Evolutionary conservation across 2,113 vertebrate genomes (phyloP), one percentile per base, ranked within the genome.

Genomic region (Amblyopsis rosae): DNA sequence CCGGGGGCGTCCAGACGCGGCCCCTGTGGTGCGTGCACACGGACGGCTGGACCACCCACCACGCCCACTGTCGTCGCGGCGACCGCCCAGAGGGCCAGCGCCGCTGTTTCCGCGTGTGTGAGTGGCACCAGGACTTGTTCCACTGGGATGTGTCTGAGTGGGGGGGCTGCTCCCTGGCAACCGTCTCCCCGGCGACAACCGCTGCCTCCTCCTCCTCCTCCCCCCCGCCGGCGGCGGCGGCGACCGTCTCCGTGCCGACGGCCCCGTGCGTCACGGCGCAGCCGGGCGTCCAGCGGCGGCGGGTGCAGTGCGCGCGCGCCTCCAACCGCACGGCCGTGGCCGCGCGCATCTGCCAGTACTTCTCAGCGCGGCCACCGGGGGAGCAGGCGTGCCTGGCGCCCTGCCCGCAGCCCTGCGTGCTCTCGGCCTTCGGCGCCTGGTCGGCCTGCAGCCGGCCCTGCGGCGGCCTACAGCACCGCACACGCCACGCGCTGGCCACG

Each of bases 381-480:
- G 96, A 99, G 78, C 97, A 98, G 88, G 95, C 96, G 3, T 99
- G 98, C 81, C 93, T 99, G 69, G 92, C 96, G 55, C 97, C 98
- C 1, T 99, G 98, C 66, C 98, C 98, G 0, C 93, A 94, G 73
- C 95, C 96, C 83, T 99, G 98, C 15, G 90, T 99, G 0, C 93
- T 97, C 1, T 96, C 97, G 0, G 90, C 94, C 75, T 98, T 98
- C 83, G 96, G 94, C 0, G 19, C 76, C 0, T 99, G 98, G 98
- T 98, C 97, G 0, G 71, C 59, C 58, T 99, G 98, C 11, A 88
- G 92, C 70, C 61, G 78, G 17, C 92, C 85, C 0, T 99, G 98
- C 0, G 82, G 92, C 35, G 35, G 90, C 48, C 64, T 94, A 49
- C 96, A 95, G 81, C 93, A 99, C 77, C 90, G 94, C 41, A 94